Evolutionary conservation across 2,888 invertebrate genomes (phyloP), one percentile per base, ranked within the genome.

Genomic region (Rapana venosa): DNA sequence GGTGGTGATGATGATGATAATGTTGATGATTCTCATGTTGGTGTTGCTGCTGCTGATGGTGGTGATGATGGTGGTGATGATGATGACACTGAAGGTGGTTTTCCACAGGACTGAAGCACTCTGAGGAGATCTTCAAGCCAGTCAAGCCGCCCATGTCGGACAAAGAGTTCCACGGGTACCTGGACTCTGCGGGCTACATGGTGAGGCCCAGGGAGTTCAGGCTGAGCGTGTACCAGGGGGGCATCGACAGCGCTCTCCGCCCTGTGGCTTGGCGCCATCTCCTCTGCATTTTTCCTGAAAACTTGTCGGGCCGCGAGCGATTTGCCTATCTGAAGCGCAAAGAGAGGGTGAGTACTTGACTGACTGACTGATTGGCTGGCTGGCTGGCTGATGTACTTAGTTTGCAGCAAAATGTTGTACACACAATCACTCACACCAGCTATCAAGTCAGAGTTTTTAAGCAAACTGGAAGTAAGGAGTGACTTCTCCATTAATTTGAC

Each of bases 311-410:
- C 0, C 97, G 98, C 92, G 98, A 99, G 96, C 97, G 99, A 92
- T 98, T 99, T 97, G 98, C 98, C 95, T 99, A 99, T 94, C 98
- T 99, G 96, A 98, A 98, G 94, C 97, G 97, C 91, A 99, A 99
- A 96, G 98, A 98, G 11, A 97, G 97, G 81, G 87, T 90, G 36
- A 32, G 36, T 83, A 4, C n/a, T 47, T 83, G 22, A 11, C n/a
- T 74, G 17, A 74, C 74, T 47, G 47, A 47, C 47, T 47, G 47
- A 47, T 8, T 47, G 47, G 2, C 47, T 47, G 47, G 8, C 47
- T 47, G 47, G 8, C 47, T 47, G 47, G 8, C 47, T 47, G 47
- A 47, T 8, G 2, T 2, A 47, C 47, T 47, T n/a, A n/a, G n/a
- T n/a, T n/a, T n/a, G n/a, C n/a, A n/a, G n/a, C n/a, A n/a, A n/a